Evolutionary conservation across 2,797 vertebrate genomes (phyloP).

Genomic region (Brotula barbata): DNA sequence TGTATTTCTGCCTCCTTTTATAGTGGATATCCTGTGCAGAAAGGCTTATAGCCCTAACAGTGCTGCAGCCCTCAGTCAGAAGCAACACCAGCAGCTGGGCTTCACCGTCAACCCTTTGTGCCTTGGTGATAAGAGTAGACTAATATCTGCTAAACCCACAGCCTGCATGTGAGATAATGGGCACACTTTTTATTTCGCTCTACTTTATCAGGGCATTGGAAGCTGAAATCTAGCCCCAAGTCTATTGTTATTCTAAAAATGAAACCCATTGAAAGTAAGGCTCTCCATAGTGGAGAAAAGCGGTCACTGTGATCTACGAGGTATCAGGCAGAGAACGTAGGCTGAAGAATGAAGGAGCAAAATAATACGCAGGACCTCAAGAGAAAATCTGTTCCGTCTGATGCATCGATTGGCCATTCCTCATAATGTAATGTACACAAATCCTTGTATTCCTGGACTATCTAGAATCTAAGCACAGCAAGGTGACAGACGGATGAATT

Average conservation of each 20-base stretch:
- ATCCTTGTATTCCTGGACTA: constrained; percentile 44
- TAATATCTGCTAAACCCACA: constrained; percentile 18
- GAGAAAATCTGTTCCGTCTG: constrained; percentile 44
- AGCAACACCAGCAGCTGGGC: no score
- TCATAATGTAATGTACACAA: constrained; percentile 56
- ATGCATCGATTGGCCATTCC: constrained; percentile 38
- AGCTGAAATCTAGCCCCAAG: constrained; percentile 18
- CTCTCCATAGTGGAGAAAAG: constrained; percentile 29
- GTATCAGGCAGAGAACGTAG: constrained; percentile 9
- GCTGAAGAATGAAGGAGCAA: constrained; percentile 39
- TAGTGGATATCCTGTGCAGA: background rate
- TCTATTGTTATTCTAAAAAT: constrained; percentile 57
- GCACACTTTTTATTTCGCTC: constrained; percentile 11
- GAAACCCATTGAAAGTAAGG: constrained; percentile 37
- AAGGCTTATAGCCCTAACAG: background rate
- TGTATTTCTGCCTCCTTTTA: background rate
- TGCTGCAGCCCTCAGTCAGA: no score
- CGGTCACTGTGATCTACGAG: constrained; percentile 48
- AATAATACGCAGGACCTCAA: constrained; percentile 47
- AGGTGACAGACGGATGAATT: constrained; percentile 38
- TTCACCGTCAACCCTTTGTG: constrained; percentile 5
- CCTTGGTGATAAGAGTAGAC: constrained; percentile 24
- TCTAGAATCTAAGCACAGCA: constrained; percentile 29
- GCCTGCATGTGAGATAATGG: constrained; percentile 22
- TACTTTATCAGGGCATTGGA: constrained; percentile 13